phyloP scores from a whole-genome alignment of 2,113 vertebrate species.

The Pyrgilauda ruficollis region DNA sequence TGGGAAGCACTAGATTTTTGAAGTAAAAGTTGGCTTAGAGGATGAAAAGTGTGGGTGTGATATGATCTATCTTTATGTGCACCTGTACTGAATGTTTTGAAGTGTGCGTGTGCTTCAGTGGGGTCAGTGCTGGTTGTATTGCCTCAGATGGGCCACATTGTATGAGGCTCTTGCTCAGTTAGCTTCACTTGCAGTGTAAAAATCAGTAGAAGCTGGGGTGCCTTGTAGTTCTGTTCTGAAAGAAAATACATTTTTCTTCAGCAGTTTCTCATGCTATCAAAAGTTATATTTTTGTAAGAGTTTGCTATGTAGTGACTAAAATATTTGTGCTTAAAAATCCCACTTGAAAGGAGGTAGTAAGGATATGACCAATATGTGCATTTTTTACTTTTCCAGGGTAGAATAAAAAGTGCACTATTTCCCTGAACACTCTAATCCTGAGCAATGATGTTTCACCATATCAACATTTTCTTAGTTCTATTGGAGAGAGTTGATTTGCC shows the following conservation, averaged over 20 bases:
- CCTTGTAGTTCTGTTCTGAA: neutral
- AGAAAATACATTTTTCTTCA: neutral
- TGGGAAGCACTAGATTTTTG: neutral
- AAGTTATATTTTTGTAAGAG: slow-evolving; percentile 56
- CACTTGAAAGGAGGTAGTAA: neutral
- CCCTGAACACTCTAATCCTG: neutral
- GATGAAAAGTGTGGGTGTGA: neutral
- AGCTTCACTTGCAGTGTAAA: neutral
- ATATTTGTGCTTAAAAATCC: slow-evolving; percentile 14
- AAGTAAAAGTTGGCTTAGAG: neutral
- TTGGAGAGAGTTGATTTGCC: neutral
- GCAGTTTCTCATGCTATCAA: neutral
- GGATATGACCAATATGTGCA: neutral
- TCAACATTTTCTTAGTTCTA: neutral
- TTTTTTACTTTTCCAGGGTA: neutral
- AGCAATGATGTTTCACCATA: neutral
- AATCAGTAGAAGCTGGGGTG: neutral
- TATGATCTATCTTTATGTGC: neutral
- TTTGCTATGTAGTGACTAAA: neutral
- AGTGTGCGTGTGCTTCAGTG: neutral
- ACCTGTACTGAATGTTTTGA: neutral
- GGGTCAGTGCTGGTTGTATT: neutral
- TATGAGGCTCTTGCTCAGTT: neutral
- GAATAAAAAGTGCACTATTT: slow-evolving; percentile 5
- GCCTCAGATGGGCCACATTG: neutral